A percentile compares a stretch with the other conserved stretches of the same genome.
Evolutionary conservation across 2,797 vertebrate species (phyloP).

Genomic region (Molossus alvarezi): DNA sequence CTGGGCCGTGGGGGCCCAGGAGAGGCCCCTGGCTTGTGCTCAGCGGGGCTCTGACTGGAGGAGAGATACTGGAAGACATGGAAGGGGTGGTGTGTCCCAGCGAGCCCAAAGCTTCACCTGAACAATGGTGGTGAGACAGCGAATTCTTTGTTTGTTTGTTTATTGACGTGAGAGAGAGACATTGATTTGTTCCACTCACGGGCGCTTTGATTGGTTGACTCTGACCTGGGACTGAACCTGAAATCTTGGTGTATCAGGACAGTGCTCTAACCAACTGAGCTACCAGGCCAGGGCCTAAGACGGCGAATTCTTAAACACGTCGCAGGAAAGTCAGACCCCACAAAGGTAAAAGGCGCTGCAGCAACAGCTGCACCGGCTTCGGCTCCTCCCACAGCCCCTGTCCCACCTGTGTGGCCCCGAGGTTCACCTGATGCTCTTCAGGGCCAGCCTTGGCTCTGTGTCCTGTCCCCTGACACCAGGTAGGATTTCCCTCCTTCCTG

Average conservation of each 20-base stretch:
- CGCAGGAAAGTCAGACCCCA: too few species aligned
- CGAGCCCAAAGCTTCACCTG: neutral
- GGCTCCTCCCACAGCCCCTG: neutral
- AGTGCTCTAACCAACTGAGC: too few species aligned
- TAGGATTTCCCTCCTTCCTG: neutral
- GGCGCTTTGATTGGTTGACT: too few species aligned
- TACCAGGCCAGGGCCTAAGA: too few species aligned
- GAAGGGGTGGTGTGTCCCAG: neutral
- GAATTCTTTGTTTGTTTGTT: too few species aligned
- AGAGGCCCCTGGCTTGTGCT: too few species aligned
- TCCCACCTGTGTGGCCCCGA: accelerated
- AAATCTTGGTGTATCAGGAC: too few species aligned
- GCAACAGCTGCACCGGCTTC: neutral
- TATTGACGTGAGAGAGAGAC: too few species aligned
- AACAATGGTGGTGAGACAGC: neutral
- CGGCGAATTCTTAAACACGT: neutral
- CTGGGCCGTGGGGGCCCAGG: too few species aligned
- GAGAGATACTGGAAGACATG: neutral
- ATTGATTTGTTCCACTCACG: too few species aligned
- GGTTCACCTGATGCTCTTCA: accelerated
- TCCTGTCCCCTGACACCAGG: accelerated
- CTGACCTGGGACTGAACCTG: too few species aligned
- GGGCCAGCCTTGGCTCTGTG: neutral
- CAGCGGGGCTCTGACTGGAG: neutral
- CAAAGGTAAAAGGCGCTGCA: accelerated